These are phyloP conservation scores for Trachurus trachurus DNA, from an alignment of 2,797 vertebrate species.

Conservation along the genomic window DNA sequence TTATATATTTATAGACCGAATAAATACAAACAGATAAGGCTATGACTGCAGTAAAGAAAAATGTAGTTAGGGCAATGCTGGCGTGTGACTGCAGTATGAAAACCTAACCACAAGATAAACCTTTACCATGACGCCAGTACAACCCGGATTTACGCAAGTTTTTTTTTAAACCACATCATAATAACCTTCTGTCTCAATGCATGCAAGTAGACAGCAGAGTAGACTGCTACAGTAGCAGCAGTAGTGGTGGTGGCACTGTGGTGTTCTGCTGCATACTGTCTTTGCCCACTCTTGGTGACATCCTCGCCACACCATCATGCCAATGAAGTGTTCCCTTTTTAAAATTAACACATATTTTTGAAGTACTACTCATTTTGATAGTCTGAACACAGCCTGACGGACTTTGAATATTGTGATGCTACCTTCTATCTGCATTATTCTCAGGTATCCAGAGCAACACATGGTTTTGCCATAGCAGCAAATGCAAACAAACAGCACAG, in stretches of 20 bases:
- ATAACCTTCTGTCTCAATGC: background rate
- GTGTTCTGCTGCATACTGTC: too few species aligned
- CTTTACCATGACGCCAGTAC: background rate
- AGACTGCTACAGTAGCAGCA: background rate
- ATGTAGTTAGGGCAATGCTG: background rate
- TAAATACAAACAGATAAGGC: too few species aligned
- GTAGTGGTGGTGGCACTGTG: background rate
- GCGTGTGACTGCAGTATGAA: background rate
- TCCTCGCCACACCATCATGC: background rate
- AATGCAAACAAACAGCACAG: slow-evolving; percentile 46
- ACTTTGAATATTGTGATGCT: background rate
- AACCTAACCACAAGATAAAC: background rate
- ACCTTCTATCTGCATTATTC: background rate
- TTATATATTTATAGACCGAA: background rate
- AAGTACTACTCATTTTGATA: background rate
- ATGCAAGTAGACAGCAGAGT: background rate
- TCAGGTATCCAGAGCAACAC: slow-evolving; percentile 18
- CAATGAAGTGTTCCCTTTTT: background rate
- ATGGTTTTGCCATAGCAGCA: slow-evolving; percentile 38
- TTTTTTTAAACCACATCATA: background rate
- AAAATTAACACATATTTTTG: background rate
- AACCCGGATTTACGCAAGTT: background rate
- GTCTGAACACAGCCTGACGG: background rate
- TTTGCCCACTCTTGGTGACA: background rate
- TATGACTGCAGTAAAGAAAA: background rate